These are phyloP conservation scores for Anthoscopus minutus DNA, from an alignment of 2,113 vertebrate genomes.

Conservation along the genomic window DNA sequence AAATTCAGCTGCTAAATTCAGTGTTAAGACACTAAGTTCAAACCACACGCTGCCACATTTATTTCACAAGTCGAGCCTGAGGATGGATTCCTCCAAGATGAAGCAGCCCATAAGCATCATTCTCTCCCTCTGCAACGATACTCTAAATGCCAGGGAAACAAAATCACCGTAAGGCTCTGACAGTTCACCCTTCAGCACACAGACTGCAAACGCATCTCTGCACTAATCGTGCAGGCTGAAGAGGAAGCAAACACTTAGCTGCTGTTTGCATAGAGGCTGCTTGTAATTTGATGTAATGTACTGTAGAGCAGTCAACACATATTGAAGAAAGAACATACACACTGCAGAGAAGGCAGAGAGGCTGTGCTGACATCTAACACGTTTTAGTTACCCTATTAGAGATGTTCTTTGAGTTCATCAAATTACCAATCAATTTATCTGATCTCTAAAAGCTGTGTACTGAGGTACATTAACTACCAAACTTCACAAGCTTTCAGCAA, in stretches of 20 bases:
- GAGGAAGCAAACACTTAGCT: conserved; percentile 34
- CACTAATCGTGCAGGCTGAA: not conserved
- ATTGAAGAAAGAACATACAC: not conserved
- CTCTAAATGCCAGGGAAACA: conserved; percentile 34
- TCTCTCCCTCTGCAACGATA: conserved; percentile 20
- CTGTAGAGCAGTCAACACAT: conserved; percentile 44
- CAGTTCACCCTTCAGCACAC: conserved; percentile 30
- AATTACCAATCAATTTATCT: conserved; percentile 62
- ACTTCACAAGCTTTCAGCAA: conserved; percentile 48
- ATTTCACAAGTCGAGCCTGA: conserved; percentile 57
- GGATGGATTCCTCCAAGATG: conserved; percentile 44
- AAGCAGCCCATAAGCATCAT: conserved; percentile 34
- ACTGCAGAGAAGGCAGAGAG: not conserved
- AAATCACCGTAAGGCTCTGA: conserved; percentile 30
- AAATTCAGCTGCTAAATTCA: conserved; percentile 67
- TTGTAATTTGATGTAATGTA: conserved; percentile 40
- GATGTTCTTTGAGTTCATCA: conserved; percentile 57
- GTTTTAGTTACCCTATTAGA: conserved; percentile 59
- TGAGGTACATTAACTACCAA: conserved; percentile 47
- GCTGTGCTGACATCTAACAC: conserved; percentile 23
- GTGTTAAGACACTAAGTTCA: conserved; percentile 61
- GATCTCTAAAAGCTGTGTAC: conserved; percentile 52
- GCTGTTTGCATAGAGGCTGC: conserved; percentile 47
- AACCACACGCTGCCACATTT: conserved; percentile 56
- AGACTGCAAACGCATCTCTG: not conserved